Evolutionary conservation across 2,113 vertebrate species (phyloP).

Genomic region (Rhizomys pruinosus): DNA sequence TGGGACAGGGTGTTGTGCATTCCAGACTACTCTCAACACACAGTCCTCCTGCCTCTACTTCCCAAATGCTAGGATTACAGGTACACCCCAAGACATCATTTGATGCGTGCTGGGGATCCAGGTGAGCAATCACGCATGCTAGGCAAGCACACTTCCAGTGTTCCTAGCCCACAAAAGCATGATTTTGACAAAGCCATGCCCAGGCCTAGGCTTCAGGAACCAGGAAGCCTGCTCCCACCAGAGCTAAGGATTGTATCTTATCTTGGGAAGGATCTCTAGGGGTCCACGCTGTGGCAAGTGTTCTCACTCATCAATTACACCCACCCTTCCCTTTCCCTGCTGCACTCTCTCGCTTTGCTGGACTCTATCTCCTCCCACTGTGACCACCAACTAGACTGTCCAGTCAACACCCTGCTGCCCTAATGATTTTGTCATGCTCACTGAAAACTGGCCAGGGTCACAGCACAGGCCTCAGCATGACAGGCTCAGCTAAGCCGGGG

Average conservation of each 20-base stretch:
- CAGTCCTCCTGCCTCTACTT: not conserved
- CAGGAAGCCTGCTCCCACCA: not conserved
- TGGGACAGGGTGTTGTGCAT: not conserved
- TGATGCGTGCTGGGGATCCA: not conserved
- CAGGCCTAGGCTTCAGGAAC: not conserved
- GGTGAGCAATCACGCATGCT: not conserved
- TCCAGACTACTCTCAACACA: not conserved
- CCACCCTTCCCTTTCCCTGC: not conserved
- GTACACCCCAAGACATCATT: not conserved
- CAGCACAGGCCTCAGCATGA: accelerated
- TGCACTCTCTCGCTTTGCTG: not conserved
- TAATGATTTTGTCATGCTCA: not conserved
- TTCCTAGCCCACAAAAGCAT: not conserved
- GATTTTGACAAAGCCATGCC: not conserved
- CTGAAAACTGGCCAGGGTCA: not conserved
- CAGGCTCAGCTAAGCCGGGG: not conserved
- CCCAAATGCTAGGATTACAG: not conserved
- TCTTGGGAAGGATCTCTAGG: not conserved
- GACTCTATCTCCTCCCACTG: not conserved
- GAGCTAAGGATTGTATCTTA: not conserved
- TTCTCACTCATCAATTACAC: not conserved
- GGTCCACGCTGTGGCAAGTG: no score
- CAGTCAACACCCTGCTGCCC: not conserved
- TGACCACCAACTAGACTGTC: not conserved
- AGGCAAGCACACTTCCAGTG: not conserved